These are phyloP conservation scores for Cettia cetti DNA, from an alignment of 2,113 vertebrate genomes.

Conservation along the genomic window DNA sequence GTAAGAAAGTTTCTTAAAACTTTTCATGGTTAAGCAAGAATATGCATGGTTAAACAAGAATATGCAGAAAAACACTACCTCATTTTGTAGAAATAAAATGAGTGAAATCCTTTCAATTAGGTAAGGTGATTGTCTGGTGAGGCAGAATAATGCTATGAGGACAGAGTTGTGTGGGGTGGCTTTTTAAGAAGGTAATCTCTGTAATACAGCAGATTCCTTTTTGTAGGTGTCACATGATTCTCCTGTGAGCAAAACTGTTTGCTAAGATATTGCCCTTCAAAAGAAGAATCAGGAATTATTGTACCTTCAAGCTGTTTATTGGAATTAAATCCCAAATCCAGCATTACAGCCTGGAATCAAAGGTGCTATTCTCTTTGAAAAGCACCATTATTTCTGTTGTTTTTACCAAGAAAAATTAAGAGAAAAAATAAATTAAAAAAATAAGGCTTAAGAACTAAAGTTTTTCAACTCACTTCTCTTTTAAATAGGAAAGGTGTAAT, in stretches of 20 bases:
- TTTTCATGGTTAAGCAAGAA: neutral
- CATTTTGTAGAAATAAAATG: neutral
- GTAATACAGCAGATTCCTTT: neutral
- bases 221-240: neutral
- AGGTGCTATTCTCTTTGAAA: neutral
- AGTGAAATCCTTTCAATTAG: neutral
- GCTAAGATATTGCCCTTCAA: neutral
- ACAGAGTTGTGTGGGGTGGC: neutral
- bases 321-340: neutral
- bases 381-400: neutral
- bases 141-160: neutral
- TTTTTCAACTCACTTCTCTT: neutral
- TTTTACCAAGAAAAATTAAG: neutral
- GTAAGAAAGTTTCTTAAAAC: neutral
- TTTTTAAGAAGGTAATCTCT: neutral
- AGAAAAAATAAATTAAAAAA: neutral
- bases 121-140: neutral
- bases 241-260: neutral
- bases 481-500: neutral
- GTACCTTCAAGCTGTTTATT: neutral
- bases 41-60: neutral
- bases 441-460: neutral
- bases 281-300: neutral
- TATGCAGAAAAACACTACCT: neutral
- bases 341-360: neutral